Evolutionary conservation across 2,797 vertebrate genomes (phyloP).

Genomic region (Oreortyx pictus): DNA sequence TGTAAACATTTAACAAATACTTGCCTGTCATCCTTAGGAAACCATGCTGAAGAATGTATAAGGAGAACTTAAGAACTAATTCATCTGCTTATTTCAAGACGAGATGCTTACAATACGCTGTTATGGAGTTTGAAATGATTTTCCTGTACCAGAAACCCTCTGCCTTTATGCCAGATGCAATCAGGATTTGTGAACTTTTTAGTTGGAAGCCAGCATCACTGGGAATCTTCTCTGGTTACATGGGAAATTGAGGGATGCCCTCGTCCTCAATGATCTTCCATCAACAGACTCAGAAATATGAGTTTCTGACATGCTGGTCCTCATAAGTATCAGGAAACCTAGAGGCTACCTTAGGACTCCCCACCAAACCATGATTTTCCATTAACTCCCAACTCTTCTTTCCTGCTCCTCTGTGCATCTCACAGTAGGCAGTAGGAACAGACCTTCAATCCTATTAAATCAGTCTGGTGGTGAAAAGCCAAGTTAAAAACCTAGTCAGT

Average conservation of each 20-base stretch:
- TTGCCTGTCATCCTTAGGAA: neutral
- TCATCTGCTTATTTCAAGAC: neutral
- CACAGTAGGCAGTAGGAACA: neutral
- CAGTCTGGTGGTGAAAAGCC: neutral
- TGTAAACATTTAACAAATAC: neutral
- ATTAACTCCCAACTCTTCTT: neutral
- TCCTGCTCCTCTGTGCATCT: neutral
- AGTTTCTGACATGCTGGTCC: neutral
- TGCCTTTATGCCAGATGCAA: neutral
- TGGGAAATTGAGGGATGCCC: neutral
- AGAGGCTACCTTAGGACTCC: neutral
- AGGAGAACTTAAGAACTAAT: neutral
- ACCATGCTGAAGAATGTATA: accelerated
- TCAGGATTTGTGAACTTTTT: neutral
- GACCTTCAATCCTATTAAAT: neutral
- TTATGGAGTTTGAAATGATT: neutral
- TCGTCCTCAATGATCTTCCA: neutral
- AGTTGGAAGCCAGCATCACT: neutral
- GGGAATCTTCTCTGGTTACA: accelerated
- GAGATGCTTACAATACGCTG: neutral
- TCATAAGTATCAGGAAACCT: neutral
- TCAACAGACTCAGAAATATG: neutral
- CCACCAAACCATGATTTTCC: neutral
- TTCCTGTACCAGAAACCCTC: neutral
- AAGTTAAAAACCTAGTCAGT: neutral